phyloP scores from a whole-genome alignment of 2,797 vertebrate genomes.

The Lophius americanus region DNA sequence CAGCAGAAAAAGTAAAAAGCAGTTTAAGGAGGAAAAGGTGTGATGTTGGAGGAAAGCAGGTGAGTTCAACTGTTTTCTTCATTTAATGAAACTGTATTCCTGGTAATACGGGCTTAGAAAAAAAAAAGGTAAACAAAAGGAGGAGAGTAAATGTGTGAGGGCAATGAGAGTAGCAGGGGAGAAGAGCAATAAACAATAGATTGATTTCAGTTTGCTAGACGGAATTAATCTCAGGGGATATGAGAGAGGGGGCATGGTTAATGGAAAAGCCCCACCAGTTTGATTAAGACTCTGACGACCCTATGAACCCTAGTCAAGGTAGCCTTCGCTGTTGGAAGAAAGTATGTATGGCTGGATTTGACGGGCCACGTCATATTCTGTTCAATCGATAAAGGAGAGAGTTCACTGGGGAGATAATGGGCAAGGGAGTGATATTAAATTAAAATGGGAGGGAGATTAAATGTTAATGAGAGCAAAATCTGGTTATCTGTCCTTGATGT shows the following conservation, averaged over 20 bases:
- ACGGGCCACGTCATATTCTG: slow-evolving; percentile 25
- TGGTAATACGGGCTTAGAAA: slow-evolving; percentile 32
- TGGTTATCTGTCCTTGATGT: slow-evolving; percentile 34
- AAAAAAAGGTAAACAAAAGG: slow-evolving; percentile 43
- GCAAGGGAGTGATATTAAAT: slow-evolving; percentile 33
- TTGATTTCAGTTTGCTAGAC: slow-evolving; percentile 62
- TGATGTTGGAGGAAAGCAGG: background rate
- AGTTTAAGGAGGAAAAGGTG: background rate
- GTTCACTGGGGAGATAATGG: slow-evolving; percentile 17
- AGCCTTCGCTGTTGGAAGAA: slow-evolving; percentile 8
- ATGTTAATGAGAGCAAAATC: slow-evolving; percentile 59
- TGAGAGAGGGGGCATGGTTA: slow-evolving; percentile 10
- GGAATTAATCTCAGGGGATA: slow-evolving; percentile 53
- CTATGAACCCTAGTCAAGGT: slow-evolving; percentile 8
- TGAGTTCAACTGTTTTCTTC: slow-evolving; percentile 31
- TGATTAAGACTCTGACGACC: slow-evolving; percentile 12
- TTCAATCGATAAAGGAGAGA: slow-evolving; percentile 32
- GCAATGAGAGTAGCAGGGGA: slow-evolving; percentile 14
- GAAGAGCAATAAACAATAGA: slow-evolving; percentile 38
- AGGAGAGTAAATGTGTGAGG: slow-evolving; percentile 21
- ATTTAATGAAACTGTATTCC: slow-evolving; percentile 59
- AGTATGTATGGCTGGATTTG: slow-evolving; percentile 38
- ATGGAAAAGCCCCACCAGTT: slow-evolving; percentile 19
- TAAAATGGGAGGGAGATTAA: slow-evolving; percentile 46
- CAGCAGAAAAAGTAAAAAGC: slow-evolving; percentile 11